Evolutionary conservation across 2,113 vertebrate genomes (phyloP).

Genomic region (Myxocyprinus asiaticus): DNA sequence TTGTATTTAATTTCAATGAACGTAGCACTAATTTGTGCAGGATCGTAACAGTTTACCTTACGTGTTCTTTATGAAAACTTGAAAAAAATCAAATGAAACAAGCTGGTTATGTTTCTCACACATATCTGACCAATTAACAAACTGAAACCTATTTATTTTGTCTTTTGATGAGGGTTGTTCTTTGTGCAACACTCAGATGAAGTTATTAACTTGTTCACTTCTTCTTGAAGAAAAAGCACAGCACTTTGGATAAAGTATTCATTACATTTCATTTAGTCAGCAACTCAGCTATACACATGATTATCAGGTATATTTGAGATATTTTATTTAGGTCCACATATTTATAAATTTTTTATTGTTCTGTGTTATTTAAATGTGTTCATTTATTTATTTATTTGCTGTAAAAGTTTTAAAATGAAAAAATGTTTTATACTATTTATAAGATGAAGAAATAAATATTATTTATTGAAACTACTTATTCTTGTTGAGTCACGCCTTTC

Average conservation of each 20-base stretch:
- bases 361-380: background rate
- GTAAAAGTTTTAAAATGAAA: background rate
- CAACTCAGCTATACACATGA: too few species aligned
- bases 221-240: background rate
- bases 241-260: background rate
- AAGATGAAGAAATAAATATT: background rate
- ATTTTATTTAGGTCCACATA: background rate
- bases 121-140: background rate
- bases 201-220: too few species aligned
- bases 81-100: background rate
- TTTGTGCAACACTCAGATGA: too few species aligned
- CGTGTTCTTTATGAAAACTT: slow-evolving; percentile 19
- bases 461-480: background rate
- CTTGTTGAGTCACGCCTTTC: background rate
- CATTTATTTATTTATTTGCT: slow-evolving; percentile 19
- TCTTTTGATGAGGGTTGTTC: too few species aligned
- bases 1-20: background rate
- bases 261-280: too few species aligned
- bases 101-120: background rate
- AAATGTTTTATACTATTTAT: slow-evolving; percentile 9
- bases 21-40: too few species aligned
- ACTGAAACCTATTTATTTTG: background rate
- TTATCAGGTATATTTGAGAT: too few species aligned
- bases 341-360: background rate
- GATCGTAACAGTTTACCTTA: background rate